These are phyloP conservation scores for Liposcelis brunnea DNA, from an alignment of 2,888 invertebrate genomes.

Conservation along the genomic window DNA sequence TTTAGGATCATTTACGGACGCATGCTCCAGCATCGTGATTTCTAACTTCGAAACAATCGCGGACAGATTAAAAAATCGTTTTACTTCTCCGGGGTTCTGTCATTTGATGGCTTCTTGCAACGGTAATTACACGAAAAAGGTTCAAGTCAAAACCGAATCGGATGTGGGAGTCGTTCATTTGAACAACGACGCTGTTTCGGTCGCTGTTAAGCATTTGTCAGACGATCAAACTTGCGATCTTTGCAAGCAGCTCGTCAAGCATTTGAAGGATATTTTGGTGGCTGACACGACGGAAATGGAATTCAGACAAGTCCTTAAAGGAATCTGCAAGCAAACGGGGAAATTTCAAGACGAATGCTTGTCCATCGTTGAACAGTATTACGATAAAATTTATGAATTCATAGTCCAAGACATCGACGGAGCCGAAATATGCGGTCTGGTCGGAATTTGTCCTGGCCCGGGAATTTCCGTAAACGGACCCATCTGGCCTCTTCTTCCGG, in stretches of 20 bases:
- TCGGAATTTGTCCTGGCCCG: slow-evolving; percentile 44
- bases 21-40: slow-evolving; percentile 55
- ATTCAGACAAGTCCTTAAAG: slow-evolving; percentile 47
- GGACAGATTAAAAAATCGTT: slow-evolving; percentile 35
- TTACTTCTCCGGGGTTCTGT: slow-evolving; percentile 49
- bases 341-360: slow-evolving; percentile 56
- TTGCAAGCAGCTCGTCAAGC: slow-evolving; percentile 64
- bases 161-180: too few species aligned
- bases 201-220: slow-evolving; percentile 15
- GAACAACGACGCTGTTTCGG: neutral
- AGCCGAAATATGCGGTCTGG: slow-evolving; percentile 47
- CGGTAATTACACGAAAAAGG: neutral
- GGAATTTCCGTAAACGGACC: slow-evolving; percentile 22
- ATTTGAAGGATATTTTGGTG: slow-evolving; percentile 59
- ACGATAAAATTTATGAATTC: slow-evolving; percentile 49
- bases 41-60: slow-evolving; percentile 58
- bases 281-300: slow-evolving; percentile 73
- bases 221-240: slow-evolving; percentile 66
- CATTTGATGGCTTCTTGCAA: slow-evolving; percentile 39
- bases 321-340: slow-evolving; percentile 65
- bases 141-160: neutral
- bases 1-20: slow-evolving; percentile 56
- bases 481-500: slow-evolving; percentile 43
- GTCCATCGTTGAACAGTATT: slow-evolving; percentile 61
- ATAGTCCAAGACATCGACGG: slow-evolving; percentile 51